Evolutionary conservation across 2,797 vertebrate genomes (phyloP).

Genomic region (Acestrorhynchus altus): DNA sequence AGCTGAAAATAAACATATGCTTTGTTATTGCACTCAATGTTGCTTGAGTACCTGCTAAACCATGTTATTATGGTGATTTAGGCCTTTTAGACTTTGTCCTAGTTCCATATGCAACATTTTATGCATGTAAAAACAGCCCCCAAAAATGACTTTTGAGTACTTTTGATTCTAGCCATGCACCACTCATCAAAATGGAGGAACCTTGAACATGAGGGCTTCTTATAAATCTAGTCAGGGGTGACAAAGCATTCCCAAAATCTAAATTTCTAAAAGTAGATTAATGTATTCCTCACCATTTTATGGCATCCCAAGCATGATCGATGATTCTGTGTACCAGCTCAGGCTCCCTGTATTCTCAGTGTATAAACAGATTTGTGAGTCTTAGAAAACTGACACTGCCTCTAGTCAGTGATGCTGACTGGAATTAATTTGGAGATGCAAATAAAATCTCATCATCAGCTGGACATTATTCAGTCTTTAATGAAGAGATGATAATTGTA

Average conservation of each 20-base stretch:
- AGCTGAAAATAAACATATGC: no score
- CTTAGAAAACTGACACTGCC: slow-evolving; percentile 26
- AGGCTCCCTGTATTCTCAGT: neutral
- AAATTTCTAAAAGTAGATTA: slow-evolving; percentile 52
- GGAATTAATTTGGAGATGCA: slow-evolving; percentile 45
- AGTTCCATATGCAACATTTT: slow-evolving; percentile 45
- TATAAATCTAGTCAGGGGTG: slow-evolving; percentile 35
- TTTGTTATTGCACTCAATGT: neutral
- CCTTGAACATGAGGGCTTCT: slow-evolving; percentile 46
- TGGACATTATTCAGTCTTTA: slow-evolving; percentile 51
- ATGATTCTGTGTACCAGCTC: slow-evolving; percentile 26
- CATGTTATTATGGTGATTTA: slow-evolving; percentile 33
- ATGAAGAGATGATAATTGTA: slow-evolving; percentile 49
- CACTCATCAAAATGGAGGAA: no score
- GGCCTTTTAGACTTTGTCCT: slow-evolving; percentile 4
- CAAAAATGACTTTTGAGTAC: slow-evolving; percentile 77
- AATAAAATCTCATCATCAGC: slow-evolving; percentile 53
- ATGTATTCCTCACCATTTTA: slow-evolving; percentile 45
- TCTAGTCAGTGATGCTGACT: slow-evolving; percentile 45
- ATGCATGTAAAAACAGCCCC: slow-evolving; percentile 68
- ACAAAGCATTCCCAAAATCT: slow-evolving; percentile 42
- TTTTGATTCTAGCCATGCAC: slow-evolving; percentile 69
- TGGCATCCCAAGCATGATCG: slow-evolving; percentile 39
- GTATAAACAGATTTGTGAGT: slow-evolving; percentile 17
- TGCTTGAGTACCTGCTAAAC: slow-evolving; percentile 9